Conservation (phyloP, 2,888 invertebrate genomes). For the Oligia fasciuncula region DNA sequence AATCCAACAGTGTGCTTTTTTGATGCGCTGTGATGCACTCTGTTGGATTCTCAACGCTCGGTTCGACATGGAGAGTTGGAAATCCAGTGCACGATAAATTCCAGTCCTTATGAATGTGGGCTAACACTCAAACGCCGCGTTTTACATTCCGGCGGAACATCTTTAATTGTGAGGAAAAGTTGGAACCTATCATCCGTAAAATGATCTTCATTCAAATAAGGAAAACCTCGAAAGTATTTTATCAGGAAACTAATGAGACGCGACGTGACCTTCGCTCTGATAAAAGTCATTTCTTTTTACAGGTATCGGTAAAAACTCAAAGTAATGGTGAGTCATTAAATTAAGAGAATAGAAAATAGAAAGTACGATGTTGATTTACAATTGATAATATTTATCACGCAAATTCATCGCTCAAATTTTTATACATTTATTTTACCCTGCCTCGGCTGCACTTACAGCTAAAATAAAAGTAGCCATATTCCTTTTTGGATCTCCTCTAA, state of each 20-base stretch:
- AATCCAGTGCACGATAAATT: neutral
- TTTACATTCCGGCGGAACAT: neutral
- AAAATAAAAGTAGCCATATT: constrained; percentile 42
- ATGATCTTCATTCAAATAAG: constrained; percentile 15
- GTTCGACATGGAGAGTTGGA: too few relatives aligned
- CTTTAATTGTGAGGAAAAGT: neutral
- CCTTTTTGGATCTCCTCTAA: constrained; percentile 53
- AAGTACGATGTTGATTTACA: constrained; percentile 63
- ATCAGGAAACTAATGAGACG: neutral
- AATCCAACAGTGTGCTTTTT: neutral
- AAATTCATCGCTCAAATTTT: constrained; percentile 81
- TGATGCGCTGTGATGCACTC: neutral
- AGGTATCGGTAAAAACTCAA: constrained; percentile 77
- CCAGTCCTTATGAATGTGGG: neutral
- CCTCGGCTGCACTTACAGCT: constrained; percentile 35
- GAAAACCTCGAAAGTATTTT: constrained; percentile 13
- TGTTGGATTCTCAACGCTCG: neutral
- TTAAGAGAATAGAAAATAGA: constrained; percentile 62
- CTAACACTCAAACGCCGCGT: neutral
- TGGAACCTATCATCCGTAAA: constrained; percentile 11
- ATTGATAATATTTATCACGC: constrained; percentile 68
- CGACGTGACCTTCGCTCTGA: constrained; percentile 13
- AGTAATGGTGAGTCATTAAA: constrained; percentile 78
- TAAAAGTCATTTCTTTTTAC: constrained; percentile 54
- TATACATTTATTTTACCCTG: constrained; percentile 66